Percentiles rank a stretch among this genome's conserved stretches.
phyloP scores from a whole-genome alignment of 2,888 invertebrate species.

The Tanypteryx hageni region DNA sequence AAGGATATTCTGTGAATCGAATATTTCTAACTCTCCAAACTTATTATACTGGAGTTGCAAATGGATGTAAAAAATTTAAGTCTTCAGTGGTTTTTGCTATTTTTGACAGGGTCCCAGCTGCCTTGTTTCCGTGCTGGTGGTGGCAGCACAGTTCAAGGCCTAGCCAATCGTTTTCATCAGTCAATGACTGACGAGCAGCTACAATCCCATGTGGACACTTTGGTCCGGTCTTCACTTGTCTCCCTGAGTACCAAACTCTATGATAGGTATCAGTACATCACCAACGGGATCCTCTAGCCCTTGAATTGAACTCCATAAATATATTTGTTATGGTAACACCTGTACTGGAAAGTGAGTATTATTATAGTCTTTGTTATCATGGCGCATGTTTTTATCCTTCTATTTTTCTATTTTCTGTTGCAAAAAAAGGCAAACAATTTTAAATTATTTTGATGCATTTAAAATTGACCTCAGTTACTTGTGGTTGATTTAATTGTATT shows the following conservation, averaged over 20 bases:
- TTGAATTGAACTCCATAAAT: background rate
- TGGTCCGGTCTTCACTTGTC: constrained; percentile 96
- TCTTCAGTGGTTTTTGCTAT: background rate
- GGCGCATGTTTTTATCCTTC: background rate
- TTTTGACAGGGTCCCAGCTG: constrained; percentile 89
- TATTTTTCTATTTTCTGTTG: background rate
- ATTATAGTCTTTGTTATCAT: background rate
- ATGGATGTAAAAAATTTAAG: background rate
- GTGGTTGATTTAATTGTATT: background rate
- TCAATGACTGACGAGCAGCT: constrained; percentile 97
- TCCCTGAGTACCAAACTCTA: constrained; percentile 98
- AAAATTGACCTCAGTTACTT: no score
- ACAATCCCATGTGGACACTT: constrained; percentile 91
- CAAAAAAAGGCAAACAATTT: background rate
- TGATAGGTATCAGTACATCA: constrained; percentile 99
- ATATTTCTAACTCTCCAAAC: no score
- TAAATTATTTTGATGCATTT: no score
- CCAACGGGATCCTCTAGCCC: constrained; percentile 91
- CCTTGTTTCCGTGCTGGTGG: constrained; percentile 97
- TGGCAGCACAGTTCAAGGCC: constrained; percentile 88
- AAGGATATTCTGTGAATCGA: no score
- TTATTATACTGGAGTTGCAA: no score
- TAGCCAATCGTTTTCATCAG: constrained; percentile 96
- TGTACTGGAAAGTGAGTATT: constrained; percentile 42
- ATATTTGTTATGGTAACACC: constrained; percentile 52